Conservation (phyloP, 2,888 invertebrate species). For the Folsomia manolachei region DNA sequence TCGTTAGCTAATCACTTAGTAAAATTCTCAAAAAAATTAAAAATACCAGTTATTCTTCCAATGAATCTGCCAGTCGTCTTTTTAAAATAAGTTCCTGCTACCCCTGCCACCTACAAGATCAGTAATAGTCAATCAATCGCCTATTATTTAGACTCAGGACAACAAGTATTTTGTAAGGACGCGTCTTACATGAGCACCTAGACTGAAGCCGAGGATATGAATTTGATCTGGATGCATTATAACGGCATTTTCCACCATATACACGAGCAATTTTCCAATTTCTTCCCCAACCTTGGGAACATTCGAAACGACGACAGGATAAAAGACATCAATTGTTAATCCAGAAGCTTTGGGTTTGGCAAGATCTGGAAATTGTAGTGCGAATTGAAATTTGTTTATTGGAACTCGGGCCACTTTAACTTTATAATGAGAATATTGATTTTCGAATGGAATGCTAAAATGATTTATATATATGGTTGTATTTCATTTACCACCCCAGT, state of each 20-base stretch:
- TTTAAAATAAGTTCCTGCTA: conserved; percentile 23
- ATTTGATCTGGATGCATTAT: conserved; percentile 28
- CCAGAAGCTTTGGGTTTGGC: conserved; percentile 6
- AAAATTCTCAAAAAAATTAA: not conserved
- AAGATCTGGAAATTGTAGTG: too few relatives aligned
- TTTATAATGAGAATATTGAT: too few relatives aligned
- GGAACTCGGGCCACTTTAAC: conserved; percentile 56
- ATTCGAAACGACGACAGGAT: conserved; percentile 41
- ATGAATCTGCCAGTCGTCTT: conserved; percentile 9
- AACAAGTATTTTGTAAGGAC: too few relatives aligned
- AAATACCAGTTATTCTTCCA: conserved; percentile 30
- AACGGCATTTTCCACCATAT: conserved; percentile 25
- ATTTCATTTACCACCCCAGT: too few relatives aligned
- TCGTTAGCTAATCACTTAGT: not conserved
- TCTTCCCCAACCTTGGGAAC: conserved; percentile 33
- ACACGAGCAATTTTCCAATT: conserved; percentile 29
- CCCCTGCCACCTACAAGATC: too few relatives aligned
- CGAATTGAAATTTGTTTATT: too few relatives aligned
- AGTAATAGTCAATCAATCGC: not conserved
- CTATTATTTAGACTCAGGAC: not conserved
- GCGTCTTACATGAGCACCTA: conserved; percentile 40
- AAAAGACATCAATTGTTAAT: conserved; percentile 32
- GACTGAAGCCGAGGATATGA: conserved; percentile 34
- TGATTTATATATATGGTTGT: too few relatives aligned
- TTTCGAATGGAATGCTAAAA: too few relatives aligned